Evolutionary conservation across 2,797 vertebrate species (phyloP), one percentile per base, ranked within the genome.

Genomic region (Chaetodon trifasciatus): DNA sequence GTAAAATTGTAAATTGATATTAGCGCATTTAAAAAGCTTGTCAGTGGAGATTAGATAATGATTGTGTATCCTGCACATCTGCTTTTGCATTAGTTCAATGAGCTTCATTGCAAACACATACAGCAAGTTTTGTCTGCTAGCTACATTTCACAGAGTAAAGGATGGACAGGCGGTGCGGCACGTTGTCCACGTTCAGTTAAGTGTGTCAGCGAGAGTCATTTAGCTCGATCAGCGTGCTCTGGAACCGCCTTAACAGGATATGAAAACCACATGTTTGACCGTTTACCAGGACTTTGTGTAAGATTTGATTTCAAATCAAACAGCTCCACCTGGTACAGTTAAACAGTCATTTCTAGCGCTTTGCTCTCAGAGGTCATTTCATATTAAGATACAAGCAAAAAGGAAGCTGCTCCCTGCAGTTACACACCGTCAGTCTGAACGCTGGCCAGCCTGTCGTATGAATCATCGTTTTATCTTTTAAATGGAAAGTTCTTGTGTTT

Each of bases 241-340:
- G 66, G 65, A 82, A 12, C 10, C 6, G 28, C 73, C 74, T 75
- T 19, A 24, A 76, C 70, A 83, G 77, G 84, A 92, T 73, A 88
- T 86, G 63, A 77, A 74, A 86, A 84, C 76, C 88, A 89, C 83
- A 88, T 85, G 87, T 82, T 76, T 82, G 83, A 81, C 75, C 44
- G 21, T 24, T 35, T 19, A 58, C 67, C 71, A 82, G 56, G 37
- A 74, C 71, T 67, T 44, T 39, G 64, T 70, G 53, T 60, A 56
- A 61, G 65, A 72, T 79, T 39, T 15, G 0, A 44, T 75, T 78
- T 68, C 63, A 78, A 72, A 76, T 82, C 44, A 81, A 77, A 86
- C 69, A 74, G 32, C 47, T 68, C 13, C 70, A 70, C 61, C 42
- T 62, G 39, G 21, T 46, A 55, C 62, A 40, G 53, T 42, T 37